Conservation (phyloP, 1,140 invertebrate species). For the Hyphantria cunea region DNA sequence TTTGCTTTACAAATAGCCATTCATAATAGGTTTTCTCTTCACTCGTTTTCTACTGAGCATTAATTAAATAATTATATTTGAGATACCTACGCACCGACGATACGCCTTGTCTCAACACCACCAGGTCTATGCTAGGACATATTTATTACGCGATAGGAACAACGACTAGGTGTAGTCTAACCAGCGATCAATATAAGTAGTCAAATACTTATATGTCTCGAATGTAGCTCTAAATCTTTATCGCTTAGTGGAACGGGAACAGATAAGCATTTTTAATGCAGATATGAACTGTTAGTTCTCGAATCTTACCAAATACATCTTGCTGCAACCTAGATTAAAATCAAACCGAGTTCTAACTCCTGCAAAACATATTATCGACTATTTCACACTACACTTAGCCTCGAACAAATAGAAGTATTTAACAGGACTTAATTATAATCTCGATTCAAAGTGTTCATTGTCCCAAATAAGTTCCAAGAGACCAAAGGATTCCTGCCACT, state of each 20-base stretch:
- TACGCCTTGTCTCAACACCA: conserved; percentile 42
- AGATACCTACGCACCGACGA: conserved; percentile 17
- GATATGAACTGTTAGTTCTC: background rate
- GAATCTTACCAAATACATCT: no score
- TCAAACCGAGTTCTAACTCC: no score
- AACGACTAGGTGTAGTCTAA: conserved; percentile 21
- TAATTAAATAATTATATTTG: conserved; percentile 6
- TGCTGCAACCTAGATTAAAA: no score
- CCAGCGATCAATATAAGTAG: conserved; percentile 23
- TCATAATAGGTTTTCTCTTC: conserved; percentile 41
- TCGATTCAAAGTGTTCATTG: no score
- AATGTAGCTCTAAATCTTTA: conserved; percentile 29
- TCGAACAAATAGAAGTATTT: no score
- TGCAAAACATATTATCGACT: no score
- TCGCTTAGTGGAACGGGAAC: conserved; percentile 31
- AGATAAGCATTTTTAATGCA: conserved; percentile 24
- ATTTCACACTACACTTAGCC: no score
- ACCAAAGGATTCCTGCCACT: no score
- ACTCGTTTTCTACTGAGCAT: background rate
- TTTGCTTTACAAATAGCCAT: background rate
- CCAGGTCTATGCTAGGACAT: conserved; percentile 25
- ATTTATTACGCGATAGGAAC: conserved; percentile 25
- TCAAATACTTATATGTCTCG: conserved; percentile 16
- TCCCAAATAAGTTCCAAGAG: no score
- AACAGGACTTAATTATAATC: no score